Evolutionary conservation across 2,113 vertebrate species (phyloP).

Genomic region (Ammodytes dubius): DNA sequence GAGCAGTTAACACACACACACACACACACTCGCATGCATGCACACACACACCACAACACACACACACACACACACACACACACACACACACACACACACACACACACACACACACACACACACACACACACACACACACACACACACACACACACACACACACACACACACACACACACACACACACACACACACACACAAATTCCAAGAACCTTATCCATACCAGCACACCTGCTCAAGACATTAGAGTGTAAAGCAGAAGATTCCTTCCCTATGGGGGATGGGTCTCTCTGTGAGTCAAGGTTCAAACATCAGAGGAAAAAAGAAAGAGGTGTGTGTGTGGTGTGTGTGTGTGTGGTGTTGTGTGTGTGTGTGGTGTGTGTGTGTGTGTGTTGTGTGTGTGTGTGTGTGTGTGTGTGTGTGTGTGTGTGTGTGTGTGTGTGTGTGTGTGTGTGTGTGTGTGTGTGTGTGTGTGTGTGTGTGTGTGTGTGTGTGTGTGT

Average conservation of each 20-base stretch:
- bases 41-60: no score
- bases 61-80: not conserved
- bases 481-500: no score
- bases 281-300: slow-evolving; percentile 22
- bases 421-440: no score
- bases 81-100: not conserved
- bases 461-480: no score
- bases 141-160: not conserved
- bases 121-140: not conserved
- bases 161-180: not conserved
- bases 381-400: no score
- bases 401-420: no score
- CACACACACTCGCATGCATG: no score
- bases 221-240: slow-evolving; percentile 37
- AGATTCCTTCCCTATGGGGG: slow-evolving; percentile 38
- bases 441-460: no score
- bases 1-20: slow-evolving; percentile 8
- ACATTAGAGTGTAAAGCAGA: slow-evolving; percentile 19
- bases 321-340: not conserved
- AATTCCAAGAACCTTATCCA: slow-evolving; percentile 27
- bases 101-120: not conserved
- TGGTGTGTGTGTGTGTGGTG: no score
- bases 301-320: slow-evolving; percentile 45
- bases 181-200: not conserved
- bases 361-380: no score